Evolutionary conservation across 37 sponge, comb jelly and placozoan genomes (phyloP).

Genomic region (Beroe forskalii): DNA sequence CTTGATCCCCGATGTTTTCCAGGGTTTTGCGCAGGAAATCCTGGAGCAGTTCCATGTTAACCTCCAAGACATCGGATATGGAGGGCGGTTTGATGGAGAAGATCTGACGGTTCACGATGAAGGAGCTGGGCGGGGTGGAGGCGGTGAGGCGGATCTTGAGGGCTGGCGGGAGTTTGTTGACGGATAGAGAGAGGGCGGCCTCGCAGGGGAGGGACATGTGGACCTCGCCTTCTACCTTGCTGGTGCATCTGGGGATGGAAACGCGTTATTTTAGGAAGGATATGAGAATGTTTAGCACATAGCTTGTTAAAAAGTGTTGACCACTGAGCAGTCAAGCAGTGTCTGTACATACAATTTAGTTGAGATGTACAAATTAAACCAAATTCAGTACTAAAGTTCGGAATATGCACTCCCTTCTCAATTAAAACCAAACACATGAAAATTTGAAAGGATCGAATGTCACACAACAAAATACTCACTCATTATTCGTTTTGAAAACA

Average conservation of each 20-base stretch:
- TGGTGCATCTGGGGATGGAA: conserved; percentile 15
- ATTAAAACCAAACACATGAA: too few relatives aligned
- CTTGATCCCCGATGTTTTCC: not conserved
- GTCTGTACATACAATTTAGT: too few relatives aligned
- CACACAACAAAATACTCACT: too few relatives aligned
- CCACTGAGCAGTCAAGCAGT: too few relatives aligned
- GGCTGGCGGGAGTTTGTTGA: not conserved
- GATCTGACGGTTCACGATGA: conserved; percentile 49
- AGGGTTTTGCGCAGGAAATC: not conserved
- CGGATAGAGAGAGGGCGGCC: not conserved
- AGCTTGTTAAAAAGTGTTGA: too few relatives aligned
- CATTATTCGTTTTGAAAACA: conserved; percentile 30
- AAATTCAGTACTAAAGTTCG: too few relatives aligned
- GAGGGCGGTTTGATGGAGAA: conserved; percentile 44
- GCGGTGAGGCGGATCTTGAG: conserved; percentile 17
- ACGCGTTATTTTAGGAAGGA: too few relatives aligned
- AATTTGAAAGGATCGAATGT: too few relatives aligned
- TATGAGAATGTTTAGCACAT: too few relatives aligned
- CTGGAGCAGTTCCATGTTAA: conserved; percentile 11
- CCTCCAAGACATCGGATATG: conserved; percentile 15
- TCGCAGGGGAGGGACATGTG: conserved; percentile 5
- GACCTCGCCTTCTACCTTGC: conserved; percentile 30
- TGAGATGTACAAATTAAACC: too few relatives aligned
- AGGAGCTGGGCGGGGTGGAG: conserved; percentile 16
- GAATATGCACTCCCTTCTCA: too few relatives aligned